Evolutionary conservation across 2,888 invertebrate genomes (phyloP), one percentile per base, ranked within the genome.

Genomic region (Sesia apiformis): DNA sequence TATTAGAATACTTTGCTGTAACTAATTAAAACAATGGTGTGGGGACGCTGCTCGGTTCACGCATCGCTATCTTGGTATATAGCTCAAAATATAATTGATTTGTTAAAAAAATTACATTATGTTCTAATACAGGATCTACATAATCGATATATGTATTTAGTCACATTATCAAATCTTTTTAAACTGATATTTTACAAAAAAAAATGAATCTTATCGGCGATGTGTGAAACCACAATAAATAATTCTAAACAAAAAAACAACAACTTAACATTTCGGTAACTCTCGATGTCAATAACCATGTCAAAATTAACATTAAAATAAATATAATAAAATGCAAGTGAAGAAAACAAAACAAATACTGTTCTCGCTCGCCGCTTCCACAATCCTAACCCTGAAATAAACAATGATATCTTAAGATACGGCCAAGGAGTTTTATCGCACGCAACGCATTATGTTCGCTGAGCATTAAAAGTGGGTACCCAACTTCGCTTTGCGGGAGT

Each of bases 291-390:
- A 46, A 46, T 46, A 46, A 46, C 23, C 46, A 46, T 23, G 58
- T 60, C 57, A 52, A 52, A 53, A 57, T 56, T 58, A 56, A 40
- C 41, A 52, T 51, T 59, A 59, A 57, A 56, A 57, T 66, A 65
- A 60, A 58, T 67, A 67, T 66, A 72, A 74, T 74, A 80, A 82
- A 83, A 81, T 82, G 82, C 83, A 77, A 66, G 54, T 58, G 59
- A 66, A 63, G 62, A 70, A 70, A 70, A 70, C 63, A 65, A 66
- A 66, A 63, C 58, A 66, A 64, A 65, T 58, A 68, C 64, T 58
- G 65, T 66, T 70, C 70, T 63, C 62, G 65, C 65, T 62, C 66
- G 63, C 66, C 70, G 63, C 60, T 69, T 63, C 72, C 66, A 64
- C 63, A 60, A 60, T 61, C 60, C 61, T 59, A 65, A 46, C 46